Evolutionary conservation across 2,113 vertebrate species (phyloP), one percentile per base, ranked within the genome.

Genomic region (Prolemur simus): DNA sequence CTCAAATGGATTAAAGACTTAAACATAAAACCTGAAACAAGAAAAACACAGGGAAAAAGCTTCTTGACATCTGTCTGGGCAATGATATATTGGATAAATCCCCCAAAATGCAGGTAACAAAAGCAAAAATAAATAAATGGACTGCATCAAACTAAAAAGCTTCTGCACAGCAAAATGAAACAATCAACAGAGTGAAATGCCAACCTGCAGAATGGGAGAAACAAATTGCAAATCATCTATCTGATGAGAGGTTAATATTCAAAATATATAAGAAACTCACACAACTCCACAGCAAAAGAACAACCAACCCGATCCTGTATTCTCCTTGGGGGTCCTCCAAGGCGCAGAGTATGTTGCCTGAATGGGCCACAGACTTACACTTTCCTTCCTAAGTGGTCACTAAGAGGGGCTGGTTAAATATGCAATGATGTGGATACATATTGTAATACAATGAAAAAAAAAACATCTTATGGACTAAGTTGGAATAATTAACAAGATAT

Each of bases 281-380:
- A 54, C 6, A 90, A 54, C 6, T 90, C n/a, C 54, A 80, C 39
- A 78, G 47, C 13, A 23, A 66, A 52, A 21, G 18, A 32, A 3
- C 14, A 66, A 37, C 66, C 9, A 64, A 8, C 14, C 23, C 1
- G 1, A 66, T 66, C 71, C 54, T 8, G 11, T n/a, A 4, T 11
- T 77, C 8, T 17, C 37, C 68, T 71, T 15, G 7, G 7, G 15
- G 18, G 2, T 42, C 18, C 5, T 52, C n/a, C 3, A 52, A 66
- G 34, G 14, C 21, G 23, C 58, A 13, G 8, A 39, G 25, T 1
- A 37, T 7, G n/a, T 23, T 3, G 2, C 17, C 80, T 73, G 47
- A 9, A 18, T 0, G 9, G 29, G 5, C 4, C 32, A 47, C 45
- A 15, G 20, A 42, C 34, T 56, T 56, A 21, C 7, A 21, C 5